Percentiles rank a stretch among this genome's conserved stretches.
These are phyloP conservation scores for Melanogrammus aeglefinus DNA, from an alignment of 2,797 vertebrate genomes.

Conservation along the genomic window DNA sequence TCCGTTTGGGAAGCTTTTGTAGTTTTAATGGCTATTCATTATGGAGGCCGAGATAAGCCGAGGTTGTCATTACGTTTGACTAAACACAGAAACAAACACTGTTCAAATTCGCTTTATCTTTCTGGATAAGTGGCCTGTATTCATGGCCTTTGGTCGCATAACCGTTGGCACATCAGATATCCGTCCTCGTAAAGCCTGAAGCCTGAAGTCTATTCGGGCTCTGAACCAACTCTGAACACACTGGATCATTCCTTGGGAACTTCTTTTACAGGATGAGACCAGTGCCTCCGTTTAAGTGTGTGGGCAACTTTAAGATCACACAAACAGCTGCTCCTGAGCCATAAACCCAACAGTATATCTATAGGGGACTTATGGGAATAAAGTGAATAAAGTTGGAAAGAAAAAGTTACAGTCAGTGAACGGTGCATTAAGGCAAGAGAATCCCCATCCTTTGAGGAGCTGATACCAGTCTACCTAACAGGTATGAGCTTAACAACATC, in stretches of 20 bases:
- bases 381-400: not conserved
- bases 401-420: not conserved
- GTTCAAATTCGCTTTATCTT: conserved; percentile 72
- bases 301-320: conserved; percentile 52
- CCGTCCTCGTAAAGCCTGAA: no score
- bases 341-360: not conserved
- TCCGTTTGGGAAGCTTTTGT: conserved; percentile 67
- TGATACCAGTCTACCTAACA: no score
- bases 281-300: conserved; percentile 18
- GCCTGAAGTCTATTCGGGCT: conserved; percentile 23
- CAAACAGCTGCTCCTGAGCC: not conserved
- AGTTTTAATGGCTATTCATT: conserved; percentile 76
- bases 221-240: conserved; percentile 22
- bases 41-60: conserved; percentile 74
- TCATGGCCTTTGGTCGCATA: conserved; percentile 48
- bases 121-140: conserved; percentile 42
- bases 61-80: conserved; percentile 65
- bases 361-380: not conserved
- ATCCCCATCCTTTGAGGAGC: no score
- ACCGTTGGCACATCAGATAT: conserved; percentile 41
- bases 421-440: no score
- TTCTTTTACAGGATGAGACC: no score
- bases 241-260: not conserved
- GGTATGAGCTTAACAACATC: no score
- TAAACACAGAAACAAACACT: conserved; percentile 78